Evolutionary conservation across 2,113 vertebrate species (phyloP).

Genomic region (rat (Rattus norvegicus)): GRCr8 NC_086027.1:118562001-118562500

Average conservation of each 20-base stretch:
- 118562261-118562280: not conserved
- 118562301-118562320: not conserved
- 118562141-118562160: not conserved
- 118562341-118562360: not conserved
- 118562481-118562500: slow-evolving; percentile 12
- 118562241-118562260: not conserved
- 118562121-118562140: not conserved
- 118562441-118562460: not conserved
- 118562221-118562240: not conserved
- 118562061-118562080: too few relatives aligned
- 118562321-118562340: not conserved
- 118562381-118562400: not conserved
- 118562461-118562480: not conserved
- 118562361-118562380: not conserved
- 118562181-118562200: not conserved
- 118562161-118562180: not conserved
- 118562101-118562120: not conserved
- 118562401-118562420: not conserved
- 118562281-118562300: not conserved
- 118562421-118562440: not conserved
- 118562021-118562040: not conserved
- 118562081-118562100: too few relatives aligned
- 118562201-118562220: not conserved
- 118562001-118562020: not conserved
- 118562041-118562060: not conserved